Conservation (phyloP, 2,888 invertebrate species). For the Tiphia femorata region DNA sequence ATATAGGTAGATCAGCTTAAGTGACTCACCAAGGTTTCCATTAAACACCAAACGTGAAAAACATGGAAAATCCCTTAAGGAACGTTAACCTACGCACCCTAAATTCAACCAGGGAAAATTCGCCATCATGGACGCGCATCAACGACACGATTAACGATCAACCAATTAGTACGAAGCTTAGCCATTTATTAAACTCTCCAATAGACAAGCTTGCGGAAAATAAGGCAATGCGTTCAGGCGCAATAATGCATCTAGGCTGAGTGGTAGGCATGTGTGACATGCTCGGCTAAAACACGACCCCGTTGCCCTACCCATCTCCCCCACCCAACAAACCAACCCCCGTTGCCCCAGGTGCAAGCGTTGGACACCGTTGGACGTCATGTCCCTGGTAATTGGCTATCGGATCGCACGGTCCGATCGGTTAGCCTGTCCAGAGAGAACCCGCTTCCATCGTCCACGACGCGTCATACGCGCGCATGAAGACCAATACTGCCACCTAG, state of each 20-base stretch:
- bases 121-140: too few species aligned
- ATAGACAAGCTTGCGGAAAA: neutral
- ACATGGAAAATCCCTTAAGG: too few species aligned
- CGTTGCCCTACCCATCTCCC: neutral
- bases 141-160: too few species aligned
- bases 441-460: slow-evolving; percentile 12
- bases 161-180: too few species aligned
- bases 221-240: neutral
- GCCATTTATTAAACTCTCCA: neutral
- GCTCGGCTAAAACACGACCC: neutral
- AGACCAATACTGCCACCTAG: too few species aligned
- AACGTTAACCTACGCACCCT: too few species aligned
- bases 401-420: slow-evolving; percentile 54
- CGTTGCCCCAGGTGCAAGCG: neutral
- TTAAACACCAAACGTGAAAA: too few species aligned
- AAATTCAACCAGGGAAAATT: too few species aligned
- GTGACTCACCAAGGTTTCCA: too few species aligned
- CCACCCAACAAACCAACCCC: neutral
- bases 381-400: slow-evolving; percentile 62
- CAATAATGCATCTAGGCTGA: neutral
- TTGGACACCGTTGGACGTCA: slow-evolving; percentile 29
- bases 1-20: too few species aligned
- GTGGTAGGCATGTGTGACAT: too few species aligned
- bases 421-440: slow-evolving; percentile 8
- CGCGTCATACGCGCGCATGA: too few species aligned